These are phyloP conservation scores for Emydocephalus ijimae DNA, from an alignment of 2,113 vertebrate genomes.

Conservation along the genomic window DNA sequence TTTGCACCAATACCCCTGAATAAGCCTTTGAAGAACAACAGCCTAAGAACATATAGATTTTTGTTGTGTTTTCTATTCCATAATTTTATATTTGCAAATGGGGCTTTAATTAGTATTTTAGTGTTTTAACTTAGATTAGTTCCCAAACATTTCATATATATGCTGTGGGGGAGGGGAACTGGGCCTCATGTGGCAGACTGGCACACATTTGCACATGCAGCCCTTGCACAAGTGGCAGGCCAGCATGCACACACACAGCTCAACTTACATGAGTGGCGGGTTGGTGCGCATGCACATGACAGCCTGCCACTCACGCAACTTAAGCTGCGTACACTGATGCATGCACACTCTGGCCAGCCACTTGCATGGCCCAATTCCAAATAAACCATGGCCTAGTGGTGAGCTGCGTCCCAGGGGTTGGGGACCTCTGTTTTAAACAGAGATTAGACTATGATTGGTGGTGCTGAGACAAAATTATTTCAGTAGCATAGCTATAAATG, in stretches of 20 bases:
- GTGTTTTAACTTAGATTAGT: background rate
- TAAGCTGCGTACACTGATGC: background rate
- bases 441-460: background rate
- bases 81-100: conserved; percentile 13
- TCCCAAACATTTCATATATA: background rate
- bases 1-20: background rate
- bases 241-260: background rate
- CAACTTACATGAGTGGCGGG: no score
- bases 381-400: background rate
- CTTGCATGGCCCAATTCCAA: background rate
- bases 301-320: no score
- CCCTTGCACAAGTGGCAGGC: background rate
- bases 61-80: background rate
- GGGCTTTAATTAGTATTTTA: conserved; percentile 36
- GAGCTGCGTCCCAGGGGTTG: background rate
- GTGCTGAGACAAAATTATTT: background rate
- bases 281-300: fast-evolving
- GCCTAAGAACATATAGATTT: background rate
- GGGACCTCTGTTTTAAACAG: background rate
- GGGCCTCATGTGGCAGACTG: background rate
- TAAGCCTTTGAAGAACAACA: background rate
- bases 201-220: background rate
- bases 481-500: background rate
- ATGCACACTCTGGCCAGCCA: background rate
- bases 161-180: background rate